Conservation (phyloP, 2,797 vertebrate genomes). For the Falco columbarius region DNA sequence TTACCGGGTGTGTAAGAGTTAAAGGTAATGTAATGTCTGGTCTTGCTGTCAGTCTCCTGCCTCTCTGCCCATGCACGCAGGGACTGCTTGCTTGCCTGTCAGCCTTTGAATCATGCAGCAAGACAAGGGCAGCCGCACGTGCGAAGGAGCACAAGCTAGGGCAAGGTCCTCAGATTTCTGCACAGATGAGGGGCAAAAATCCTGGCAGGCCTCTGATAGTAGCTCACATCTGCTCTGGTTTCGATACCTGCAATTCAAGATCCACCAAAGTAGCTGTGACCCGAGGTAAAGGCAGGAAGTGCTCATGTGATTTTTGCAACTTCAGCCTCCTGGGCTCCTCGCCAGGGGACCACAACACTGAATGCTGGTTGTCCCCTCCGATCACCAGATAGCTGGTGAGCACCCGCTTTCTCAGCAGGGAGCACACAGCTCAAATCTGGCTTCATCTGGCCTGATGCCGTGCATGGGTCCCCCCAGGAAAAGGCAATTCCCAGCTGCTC, state of each 20-base stretch:
- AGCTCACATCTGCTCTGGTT: neutral
- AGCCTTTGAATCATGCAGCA: conserved; percentile 21
- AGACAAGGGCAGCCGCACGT: neutral
- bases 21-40: conserved; percentile 3
- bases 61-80: neutral
- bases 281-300: neutral
- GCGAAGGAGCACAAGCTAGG: neutral
- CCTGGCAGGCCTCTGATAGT: neutral
- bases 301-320: neutral
- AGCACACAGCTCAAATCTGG: neutral
- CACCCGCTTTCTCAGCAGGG: accelerated
- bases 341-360: neutral
- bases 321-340: neutral
- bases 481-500: conserved; percentile 5
- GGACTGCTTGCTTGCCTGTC: neutral
- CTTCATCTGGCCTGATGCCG: neutral
- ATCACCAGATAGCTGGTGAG: neutral
- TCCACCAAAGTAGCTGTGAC: neutral
- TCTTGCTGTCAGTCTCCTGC: conserved; percentile 24
- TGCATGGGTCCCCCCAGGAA: neutral
- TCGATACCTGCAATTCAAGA: accelerated
- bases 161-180: neutral
- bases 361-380: neutral
- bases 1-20: neutral
- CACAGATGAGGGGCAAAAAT: neutral